Base-by-base conservation (phyloP, 2,888 invertebrate species). In the Xestoiulus laeticollis region DNA sequence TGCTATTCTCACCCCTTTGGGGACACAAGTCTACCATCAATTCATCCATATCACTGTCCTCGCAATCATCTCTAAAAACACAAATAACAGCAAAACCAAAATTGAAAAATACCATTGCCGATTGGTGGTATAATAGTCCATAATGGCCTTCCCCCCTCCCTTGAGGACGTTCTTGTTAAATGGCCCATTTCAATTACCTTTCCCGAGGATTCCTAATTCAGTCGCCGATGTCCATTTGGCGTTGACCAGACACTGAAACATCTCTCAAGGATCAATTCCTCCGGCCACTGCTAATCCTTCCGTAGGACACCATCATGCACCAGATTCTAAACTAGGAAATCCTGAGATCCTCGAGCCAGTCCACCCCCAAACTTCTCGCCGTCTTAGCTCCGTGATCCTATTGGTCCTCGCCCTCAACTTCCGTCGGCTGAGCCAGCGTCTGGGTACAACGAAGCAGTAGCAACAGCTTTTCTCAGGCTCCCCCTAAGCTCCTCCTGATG, bases 211-310 rank as follows among this genome's bases (percentile, higher is more conserved):
- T 19, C 59, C 59, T 8, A 59, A 22, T 59, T 59, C 59, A 22
- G 59, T 8, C 59, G 59, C 22, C 59, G 59, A 59, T 0, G 59
- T 59, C 59, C 59, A 59, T 4, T 59, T 59, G n/a, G 8, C 59
- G n/a, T 22, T 59, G 59, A 59, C 59, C 59, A 59, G 59, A n/a
- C 59, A 59, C 59, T 59, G 59, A 22, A 59, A 59, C 59, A 59
- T 59, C 38, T 38, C 38, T 38, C 16, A 10, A 2, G 14, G 48
- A 14, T 48, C n/a, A 59, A 22, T 22, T 8, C 8, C 59, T 19
- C 59, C n/a, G n/a, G 22, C 22, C 22, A 8, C 59, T 8, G 59
- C 59, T 59, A 59, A 59, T 59, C 59, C 59, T n/a, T 59, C 22
- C 22, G 22, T 1, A 10, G 22, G 22, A 22, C 59, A 59, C 59